Evolutionary conservation across 2,888 invertebrate species (phyloP).

Genomic region (Phragmatobia fuliginosa): DNA sequence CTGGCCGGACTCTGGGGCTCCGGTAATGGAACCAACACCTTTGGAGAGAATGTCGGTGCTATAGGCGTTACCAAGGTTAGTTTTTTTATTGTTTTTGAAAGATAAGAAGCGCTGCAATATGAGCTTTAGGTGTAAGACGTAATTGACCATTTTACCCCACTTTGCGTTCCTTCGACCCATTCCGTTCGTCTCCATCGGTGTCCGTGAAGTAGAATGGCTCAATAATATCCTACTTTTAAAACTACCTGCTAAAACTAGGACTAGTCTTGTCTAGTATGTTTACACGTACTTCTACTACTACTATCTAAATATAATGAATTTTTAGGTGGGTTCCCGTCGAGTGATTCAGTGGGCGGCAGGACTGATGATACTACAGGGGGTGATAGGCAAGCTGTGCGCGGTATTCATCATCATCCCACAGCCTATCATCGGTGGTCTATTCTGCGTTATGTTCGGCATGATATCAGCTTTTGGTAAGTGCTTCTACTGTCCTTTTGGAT

Average conservation of each 20-base stretch:
- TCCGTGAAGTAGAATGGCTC: too few relatives aligned
- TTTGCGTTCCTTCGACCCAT: too few relatives aligned
- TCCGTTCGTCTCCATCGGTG: too few relatives aligned
- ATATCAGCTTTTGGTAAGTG: constrained; percentile 91
- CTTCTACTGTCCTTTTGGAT: neutral
- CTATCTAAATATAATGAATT: neutral
- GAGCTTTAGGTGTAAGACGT: too few relatives aligned
- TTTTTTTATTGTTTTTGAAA: neutral
- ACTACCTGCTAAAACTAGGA: too few relatives aligned
- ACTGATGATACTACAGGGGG: constrained; percentile 91
- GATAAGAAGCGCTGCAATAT: too few relatives aligned
- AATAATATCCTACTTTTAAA: too few relatives aligned
- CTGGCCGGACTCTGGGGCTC: constrained; percentile 95
- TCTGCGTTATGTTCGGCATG: constrained; percentile 94
- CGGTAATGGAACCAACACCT: constrained; percentile 95
- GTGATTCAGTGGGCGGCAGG: constrained; percentile 92
- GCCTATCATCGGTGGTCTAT: constrained; percentile 93
- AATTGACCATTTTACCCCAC: too few relatives aligned
- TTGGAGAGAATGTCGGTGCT: constrained; percentile 96
- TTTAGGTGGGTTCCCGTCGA: constrained; percentile 91
- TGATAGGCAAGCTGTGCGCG: constrained; percentile 92
- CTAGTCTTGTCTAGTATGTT: too few relatives aligned
- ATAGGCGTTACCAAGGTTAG: constrained; percentile 94
- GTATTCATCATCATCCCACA: constrained; percentile 93
- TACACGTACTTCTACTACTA: neutral